Base-by-base conservation (phyloP, 2,888 invertebrate species). In the Plagodis pulveraria region DNA sequence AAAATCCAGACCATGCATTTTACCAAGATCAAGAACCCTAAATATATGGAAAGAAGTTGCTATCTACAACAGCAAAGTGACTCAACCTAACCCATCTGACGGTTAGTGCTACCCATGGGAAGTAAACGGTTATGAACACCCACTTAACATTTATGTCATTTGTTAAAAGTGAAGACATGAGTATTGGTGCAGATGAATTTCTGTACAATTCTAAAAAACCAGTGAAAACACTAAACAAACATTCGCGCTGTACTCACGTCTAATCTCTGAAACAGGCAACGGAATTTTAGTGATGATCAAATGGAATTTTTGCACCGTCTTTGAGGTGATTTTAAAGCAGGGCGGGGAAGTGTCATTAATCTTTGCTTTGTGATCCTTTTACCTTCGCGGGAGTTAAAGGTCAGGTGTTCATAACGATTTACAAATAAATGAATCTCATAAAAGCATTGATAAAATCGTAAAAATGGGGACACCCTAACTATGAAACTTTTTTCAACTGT, bases 261-360 rank as follows among this genome's bases (percentile, higher is more conserved):
- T 89, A 92, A 84, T 91, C 86, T 90, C 91, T 92, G 91, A 92
- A 92, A 92, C 88, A 91, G 89, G 89, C 82, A 91, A 91, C 80
- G 78, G 71, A 79, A 75, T 73, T 86, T 86, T 86, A 86, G 81
- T 86, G 75, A 81, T 74, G 61, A 73, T 66, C 34, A 41, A 46
- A 45, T 56, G 56, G 48, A 52, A 12, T 51, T 8, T 56, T 40
- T 53, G 53, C 56, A 47, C 52, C 56, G 38, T 47, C 41, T 11
- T 44, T 41, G 45, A 45, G 38, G 38, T n/a, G 32, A 35, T 22
- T 22, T 22, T 22, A 22, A 47, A 53, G 44, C 44, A 42, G 51
- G 44, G 34, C 12, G 51, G 52, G 56, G 47, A 54, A 43, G 57
- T 63, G 50, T 43, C 46, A 59, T 53, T 46, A 45, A 55, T 64